A percentile compares a stretch with the other conserved stretches of the same genome.
Conservation (phyloP, 2,113 vertebrate genomes). For the Falcunculus frontatus region DNA sequence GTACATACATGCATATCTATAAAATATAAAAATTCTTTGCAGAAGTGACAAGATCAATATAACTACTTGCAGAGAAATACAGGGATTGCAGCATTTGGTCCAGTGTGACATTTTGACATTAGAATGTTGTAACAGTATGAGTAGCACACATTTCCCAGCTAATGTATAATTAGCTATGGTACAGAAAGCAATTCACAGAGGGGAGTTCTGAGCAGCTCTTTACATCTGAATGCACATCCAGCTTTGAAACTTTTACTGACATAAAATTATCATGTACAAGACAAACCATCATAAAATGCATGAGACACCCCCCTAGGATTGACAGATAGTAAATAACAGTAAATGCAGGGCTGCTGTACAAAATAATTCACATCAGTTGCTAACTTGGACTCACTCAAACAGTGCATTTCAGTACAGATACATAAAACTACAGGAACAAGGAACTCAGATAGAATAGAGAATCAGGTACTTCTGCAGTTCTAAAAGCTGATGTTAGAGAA, state of each 20-base stretch:
- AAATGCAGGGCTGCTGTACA: neutral
- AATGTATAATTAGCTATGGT: neutral
- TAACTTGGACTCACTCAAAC: neutral
- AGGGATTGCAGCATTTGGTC: neutral
- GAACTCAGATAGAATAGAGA: neutral
- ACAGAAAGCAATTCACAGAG: neutral
- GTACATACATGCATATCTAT: rapidly evolving
- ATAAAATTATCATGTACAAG: neutral
- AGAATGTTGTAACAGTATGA: neutral
- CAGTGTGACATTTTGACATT: neutral
- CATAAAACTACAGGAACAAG: neutral
- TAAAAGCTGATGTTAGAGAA: neutral
- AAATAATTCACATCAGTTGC: neutral
- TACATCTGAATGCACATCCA: neutral
- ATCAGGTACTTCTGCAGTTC: neutral
- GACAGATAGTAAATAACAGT: neutral
- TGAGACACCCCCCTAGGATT: neutral
- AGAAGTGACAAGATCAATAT: neutral
- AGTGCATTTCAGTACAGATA: neutral
- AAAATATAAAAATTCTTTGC: neutral
- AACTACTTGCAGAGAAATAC: neutral
- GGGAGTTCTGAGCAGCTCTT: neutral
- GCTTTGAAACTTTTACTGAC: neutral
- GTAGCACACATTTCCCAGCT: neutral
- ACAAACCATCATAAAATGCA: neutral